Conservation (phyloP, 2,888 invertebrate species). For the Tortrix viridana region DNA sequence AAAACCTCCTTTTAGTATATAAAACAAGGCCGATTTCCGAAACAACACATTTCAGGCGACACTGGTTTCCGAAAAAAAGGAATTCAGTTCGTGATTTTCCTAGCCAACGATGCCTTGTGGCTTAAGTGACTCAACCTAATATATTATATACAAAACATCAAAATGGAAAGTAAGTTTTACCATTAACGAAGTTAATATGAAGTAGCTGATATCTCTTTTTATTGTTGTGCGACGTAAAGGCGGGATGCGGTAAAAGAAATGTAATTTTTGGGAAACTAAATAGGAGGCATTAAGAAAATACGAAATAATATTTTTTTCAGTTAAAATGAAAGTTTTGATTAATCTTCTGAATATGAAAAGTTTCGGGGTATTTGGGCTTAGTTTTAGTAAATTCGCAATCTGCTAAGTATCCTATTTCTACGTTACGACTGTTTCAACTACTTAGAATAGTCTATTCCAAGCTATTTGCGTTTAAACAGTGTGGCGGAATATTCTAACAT, state of each 20-base stretch:
- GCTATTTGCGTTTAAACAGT: neutral
- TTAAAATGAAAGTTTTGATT: slow-evolving; percentile 37
- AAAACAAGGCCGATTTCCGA: slow-evolving; percentile 57
- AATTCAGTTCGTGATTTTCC: slow-evolving; percentile 8
- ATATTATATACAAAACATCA: slow-evolving; percentile 4
- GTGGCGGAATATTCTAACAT: slow-evolving; percentile 2
- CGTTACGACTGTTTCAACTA: slow-evolving; percentile 3
- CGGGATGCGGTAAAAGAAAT: slow-evolving; percentile 18
- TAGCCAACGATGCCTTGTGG: slow-evolving; percentile 22
- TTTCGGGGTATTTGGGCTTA: slow-evolving; percentile 31
- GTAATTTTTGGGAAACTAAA: slow-evolving; percentile 25
- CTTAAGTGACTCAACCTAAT: slow-evolving; percentile 6
- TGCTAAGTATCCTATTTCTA: slow-evolving; percentile 11
- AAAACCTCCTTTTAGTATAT: slow-evolving; percentile 61
- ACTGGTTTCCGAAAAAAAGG: neutral
- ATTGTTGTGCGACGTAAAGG: slow-evolving; percentile 9
- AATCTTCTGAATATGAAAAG: slow-evolving; percentile 40
- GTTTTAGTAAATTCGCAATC: slow-evolving; percentile 27
- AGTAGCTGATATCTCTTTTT: slow-evolving; percentile 17
- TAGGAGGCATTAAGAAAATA: slow-evolving; percentile 19
- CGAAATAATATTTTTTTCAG: slow-evolving; percentile 37
- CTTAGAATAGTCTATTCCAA: neutral
- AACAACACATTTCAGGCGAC: slow-evolving; percentile 43
- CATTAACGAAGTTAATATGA: slow-evolving; percentile 26
- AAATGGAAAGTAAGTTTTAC: slow-evolving; percentile 35